Conservation (phyloP, 2,113 vertebrate species). For the Hippolais icterina region DNA sequence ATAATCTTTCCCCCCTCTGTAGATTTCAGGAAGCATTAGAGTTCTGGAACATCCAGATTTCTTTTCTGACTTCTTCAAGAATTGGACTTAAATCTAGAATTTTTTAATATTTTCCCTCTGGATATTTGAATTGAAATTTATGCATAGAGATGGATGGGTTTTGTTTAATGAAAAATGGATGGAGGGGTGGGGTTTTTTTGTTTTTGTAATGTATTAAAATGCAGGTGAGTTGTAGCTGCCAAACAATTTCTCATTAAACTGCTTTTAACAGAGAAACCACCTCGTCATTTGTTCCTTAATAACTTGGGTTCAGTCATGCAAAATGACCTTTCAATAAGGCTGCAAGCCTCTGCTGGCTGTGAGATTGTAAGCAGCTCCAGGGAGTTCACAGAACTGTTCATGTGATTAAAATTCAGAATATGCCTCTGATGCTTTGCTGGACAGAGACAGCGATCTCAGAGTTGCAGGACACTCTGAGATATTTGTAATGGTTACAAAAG, state of each 20-base stretch:
- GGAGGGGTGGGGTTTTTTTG: background rate
- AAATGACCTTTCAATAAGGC: background rate
- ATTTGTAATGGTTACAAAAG: background rate
- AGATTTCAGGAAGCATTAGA: background rate
- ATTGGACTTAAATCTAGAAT: background rate
- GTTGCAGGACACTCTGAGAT: background rate
- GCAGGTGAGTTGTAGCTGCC: background rate
- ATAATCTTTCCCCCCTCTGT: background rate
- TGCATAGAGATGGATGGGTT: background rate
- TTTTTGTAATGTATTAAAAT: background rate
- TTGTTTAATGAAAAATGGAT: background rate
- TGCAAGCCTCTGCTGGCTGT: background rate
- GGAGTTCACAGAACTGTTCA: background rate
- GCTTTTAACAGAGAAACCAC: background rate
- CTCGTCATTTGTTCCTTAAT: background rate
- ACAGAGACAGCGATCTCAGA: background rate
- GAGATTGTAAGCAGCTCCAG: background rate
- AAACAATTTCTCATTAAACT: background rate
- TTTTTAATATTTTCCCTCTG: background rate
- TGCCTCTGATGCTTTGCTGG: background rate
- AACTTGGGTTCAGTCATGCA: background rate
- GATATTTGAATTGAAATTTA: background rate
- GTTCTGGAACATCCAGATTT: background rate
- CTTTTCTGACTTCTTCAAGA: background rate
- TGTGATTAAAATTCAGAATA: background rate